Conservation (phyloP, 1,140 invertebrate genomes). For the Brachionus calyciflorus region DNA sequence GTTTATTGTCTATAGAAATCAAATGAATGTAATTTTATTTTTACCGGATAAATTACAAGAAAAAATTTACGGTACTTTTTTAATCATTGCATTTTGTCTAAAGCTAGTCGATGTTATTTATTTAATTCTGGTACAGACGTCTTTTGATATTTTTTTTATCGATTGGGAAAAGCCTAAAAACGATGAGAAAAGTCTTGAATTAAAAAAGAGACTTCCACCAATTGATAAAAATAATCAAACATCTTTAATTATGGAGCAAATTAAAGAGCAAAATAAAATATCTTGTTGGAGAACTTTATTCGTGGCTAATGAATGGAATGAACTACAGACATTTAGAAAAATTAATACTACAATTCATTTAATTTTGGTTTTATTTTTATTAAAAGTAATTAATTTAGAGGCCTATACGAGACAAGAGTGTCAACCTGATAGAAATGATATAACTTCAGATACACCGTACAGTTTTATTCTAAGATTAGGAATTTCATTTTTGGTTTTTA, state of each 20-base stretch:
- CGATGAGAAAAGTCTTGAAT: background rate
- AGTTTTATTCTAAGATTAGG: conserved; percentile 11
- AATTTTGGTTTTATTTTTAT: conserved; percentile 65
- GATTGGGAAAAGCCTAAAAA: conserved; percentile 77
- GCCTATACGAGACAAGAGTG: conserved; percentile 60
- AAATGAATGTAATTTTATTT: background rate
- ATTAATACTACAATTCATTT: conserved; percentile 67
- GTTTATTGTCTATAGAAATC: conserved; percentile 13
- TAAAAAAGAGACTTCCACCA: background rate
- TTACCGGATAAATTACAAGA: background rate
- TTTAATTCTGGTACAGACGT: conserved; percentile 67
- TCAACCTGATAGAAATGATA: conserved; percentile 51
- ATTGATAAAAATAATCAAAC: background rate
- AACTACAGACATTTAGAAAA: conserved; percentile 71
- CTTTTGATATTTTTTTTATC: conserved; percentile 75
- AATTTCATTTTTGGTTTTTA: background rate
- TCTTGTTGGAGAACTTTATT: conserved; percentile 80
- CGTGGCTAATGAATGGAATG: conserved; percentile 82
- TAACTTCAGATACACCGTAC: conserved; percentile 56
- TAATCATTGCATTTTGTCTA: conserved; percentile 62
- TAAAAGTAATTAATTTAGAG: conserved; percentile 66
- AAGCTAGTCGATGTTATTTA: conserved; percentile 70
- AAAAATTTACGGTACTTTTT: background rate
- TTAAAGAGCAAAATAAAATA: conserved; percentile 57
- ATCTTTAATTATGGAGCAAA: conserved; percentile 2